Percentiles rank a stretch among this genome's conserved stretches.
phyloP scores from a whole-genome alignment of 2,888 invertebrate genomes.

The Chymomyza fuscimana region DNA sequence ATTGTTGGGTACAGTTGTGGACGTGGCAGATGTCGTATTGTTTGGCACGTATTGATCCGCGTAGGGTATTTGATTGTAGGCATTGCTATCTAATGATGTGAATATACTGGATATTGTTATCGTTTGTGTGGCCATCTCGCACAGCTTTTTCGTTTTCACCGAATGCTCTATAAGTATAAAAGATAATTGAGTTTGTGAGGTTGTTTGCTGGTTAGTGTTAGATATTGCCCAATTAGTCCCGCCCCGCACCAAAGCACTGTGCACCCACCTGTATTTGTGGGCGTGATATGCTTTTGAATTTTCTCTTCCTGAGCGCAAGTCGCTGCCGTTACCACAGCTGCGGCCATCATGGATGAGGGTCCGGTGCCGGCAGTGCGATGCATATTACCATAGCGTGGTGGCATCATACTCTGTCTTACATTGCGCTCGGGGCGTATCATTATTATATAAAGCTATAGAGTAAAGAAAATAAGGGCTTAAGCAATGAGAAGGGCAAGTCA shows the following conservation, averaged over 20 bases:
- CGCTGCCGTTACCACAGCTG: conserved; percentile 84
- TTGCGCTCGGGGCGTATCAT: conserved; percentile 93
- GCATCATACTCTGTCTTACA: conserved; percentile 93
- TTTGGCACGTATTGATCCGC: conserved; percentile 80
- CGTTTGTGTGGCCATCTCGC: conserved; percentile 80
- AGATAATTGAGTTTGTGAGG: background rate
- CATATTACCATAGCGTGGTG: conserved; percentile 84
- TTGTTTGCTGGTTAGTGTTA: background rate
- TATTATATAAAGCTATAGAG: conserved; percentile 90
- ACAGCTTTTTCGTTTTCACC: conserved; percentile 76
- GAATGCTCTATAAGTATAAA: conserved; percentile 57
- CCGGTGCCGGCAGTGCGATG: conserved; percentile 84
- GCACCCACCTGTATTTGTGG: conserved; percentile 77
- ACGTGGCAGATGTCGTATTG: conserved; percentile 48
- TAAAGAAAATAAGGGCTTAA: background rate
- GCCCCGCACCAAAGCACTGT: background rate
- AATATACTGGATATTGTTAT: conserved; percentile 78
- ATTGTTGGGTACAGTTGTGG: conserved; percentile 24
- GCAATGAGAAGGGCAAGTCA: background rate
- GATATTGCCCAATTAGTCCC: background rate
- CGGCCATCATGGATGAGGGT: conserved; percentile 85
- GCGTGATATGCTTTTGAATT: conserved; percentile 83
- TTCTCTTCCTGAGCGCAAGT: conserved; percentile 86
- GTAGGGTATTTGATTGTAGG: conserved; percentile 77
- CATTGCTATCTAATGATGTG: conserved; percentile 74